Conservation (phyloP, 2,797 vertebrate genomes). For the Acanthurus leucopareius region DNA sequence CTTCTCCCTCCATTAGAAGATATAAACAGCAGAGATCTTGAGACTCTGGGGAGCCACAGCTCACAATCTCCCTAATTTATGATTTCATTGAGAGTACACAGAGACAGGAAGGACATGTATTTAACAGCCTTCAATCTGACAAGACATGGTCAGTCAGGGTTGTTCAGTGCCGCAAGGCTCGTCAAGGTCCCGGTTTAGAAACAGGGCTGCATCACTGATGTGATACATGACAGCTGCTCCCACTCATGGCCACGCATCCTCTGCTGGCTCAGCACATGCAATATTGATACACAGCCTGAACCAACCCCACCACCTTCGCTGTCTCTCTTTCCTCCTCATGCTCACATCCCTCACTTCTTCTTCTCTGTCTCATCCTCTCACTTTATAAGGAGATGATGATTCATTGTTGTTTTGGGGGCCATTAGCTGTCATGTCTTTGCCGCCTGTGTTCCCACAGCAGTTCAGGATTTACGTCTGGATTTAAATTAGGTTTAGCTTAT, state of each 20-base stretch:
- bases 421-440: slow-evolving; percentile 27
- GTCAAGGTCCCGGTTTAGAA: slow-evolving; percentile 59
- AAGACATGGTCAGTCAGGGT: slow-evolving; percentile 7
- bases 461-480: slow-evolving; percentile 27
- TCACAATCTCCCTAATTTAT: slow-evolving; percentile 24
- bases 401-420: slow-evolving; percentile 39
- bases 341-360: slow-evolving; percentile 19
- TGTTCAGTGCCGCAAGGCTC: neutral
- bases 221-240: slow-evolving; percentile 72
- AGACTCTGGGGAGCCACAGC: neutral
- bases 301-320: slow-evolving; percentile 8
- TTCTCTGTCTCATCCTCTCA: slow-evolving; percentile 9
- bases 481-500: slow-evolving; percentile 43
- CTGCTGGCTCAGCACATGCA: slow-evolving; percentile 75
- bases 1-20: neutral
- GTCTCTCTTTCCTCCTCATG: slow-evolving; percentile 32
- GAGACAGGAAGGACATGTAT: slow-evolving; percentile 16
- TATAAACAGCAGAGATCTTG: neutral
- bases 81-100: neutral
- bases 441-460: slow-evolving; percentile 17
- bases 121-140: slow-evolving; percentile 15
- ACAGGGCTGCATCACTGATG: slow-evolving; percentile 56
- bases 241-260: slow-evolving; percentile 73
- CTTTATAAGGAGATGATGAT: slow-evolving; percentile 38
- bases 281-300: slow-evolving; percentile 70